phyloP scores from a whole-genome alignment of 1,140 invertebrate genomes.

The Acromyrmex heyeri region DNA sequence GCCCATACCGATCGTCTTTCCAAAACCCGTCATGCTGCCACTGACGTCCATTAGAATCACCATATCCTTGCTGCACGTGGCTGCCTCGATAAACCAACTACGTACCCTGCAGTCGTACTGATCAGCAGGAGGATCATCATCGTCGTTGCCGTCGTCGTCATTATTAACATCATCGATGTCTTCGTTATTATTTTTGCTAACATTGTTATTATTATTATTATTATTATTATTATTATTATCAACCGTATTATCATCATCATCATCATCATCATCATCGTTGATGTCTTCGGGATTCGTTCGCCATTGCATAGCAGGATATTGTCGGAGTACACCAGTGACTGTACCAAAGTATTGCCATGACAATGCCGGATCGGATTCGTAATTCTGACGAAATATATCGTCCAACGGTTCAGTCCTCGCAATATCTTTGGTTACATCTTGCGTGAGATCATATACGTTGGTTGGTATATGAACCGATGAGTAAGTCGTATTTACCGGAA shows the following conservation, averaged over 20 bases:
- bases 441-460: constrained; percentile 94
- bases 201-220: not conserved
- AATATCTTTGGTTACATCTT: constrained; percentile 91
- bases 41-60: constrained; percentile 97
- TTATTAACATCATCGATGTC: constrained; percentile 79
- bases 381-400: constrained; percentile 94
- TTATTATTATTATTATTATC: constrained; percentile 73
- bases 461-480: constrained; percentile 98
- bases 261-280: constrained; percentile 75
- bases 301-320: constrained; percentile 93
- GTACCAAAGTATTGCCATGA: constrained; percentile 99
- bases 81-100: constrained; percentile 98
- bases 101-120: constrained; percentile 94
- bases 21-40: constrained; percentile 98
- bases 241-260: not conserved
- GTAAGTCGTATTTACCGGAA: constrained; percentile 92
- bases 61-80: constrained; percentile 98
- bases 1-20: constrained; percentile 90
- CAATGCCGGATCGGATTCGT: constrained; percentile 94
- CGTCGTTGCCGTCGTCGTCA: constrained; percentile 8
- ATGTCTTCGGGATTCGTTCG: constrained; percentile 75
- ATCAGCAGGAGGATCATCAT: constrained; percentile 85
- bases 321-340: constrained; percentile 95
- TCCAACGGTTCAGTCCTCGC: constrained; percentile 95
- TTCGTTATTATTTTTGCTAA: not conserved